Percentiles rank a stretch among this genome's conserved stretches.
Conservation (phyloP, 2,113 vertebrate genomes). For the western clawed frog (Xenopus tropicalis) region DNA sequence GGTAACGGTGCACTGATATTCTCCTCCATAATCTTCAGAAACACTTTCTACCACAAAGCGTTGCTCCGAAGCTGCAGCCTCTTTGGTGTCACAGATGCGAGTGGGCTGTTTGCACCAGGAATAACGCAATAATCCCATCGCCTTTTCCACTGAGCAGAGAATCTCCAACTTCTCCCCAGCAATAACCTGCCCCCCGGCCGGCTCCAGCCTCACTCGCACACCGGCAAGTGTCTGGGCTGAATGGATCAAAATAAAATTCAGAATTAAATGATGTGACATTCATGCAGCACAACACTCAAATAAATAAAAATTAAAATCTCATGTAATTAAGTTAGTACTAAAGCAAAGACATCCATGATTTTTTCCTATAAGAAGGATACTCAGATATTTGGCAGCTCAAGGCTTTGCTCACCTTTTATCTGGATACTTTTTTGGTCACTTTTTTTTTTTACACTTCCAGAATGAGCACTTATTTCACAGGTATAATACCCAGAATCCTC, state of each 20-base stretch:
- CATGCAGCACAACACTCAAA: too few species aligned
- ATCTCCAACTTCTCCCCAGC: slow-evolving; percentile 40
- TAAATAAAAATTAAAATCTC: too few species aligned
- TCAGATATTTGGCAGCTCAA: too few species aligned
- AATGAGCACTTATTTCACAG: slow-evolving; percentile 3
- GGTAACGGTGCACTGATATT: slow-evolving; percentile 42
- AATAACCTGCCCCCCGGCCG: neutral
- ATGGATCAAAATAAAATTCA: slow-evolving; percentile 10
- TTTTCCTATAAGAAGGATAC: too few species aligned
- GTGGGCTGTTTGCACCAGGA: slow-evolving; percentile 45
- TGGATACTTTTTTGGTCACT: neutral
- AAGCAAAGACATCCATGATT: too few species aligned
- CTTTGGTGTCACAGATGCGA: neutral
- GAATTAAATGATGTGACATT: too few species aligned
- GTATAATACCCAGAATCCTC: slow-evolving; percentile 18
- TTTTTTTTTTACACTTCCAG: neutral
- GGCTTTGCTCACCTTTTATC: too few species aligned
- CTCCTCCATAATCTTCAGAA: fast-evolving
- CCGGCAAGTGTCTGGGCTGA: slow-evolving; percentile 26
- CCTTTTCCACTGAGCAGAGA: slow-evolving; percentile 40
- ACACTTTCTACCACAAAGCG: neutral
- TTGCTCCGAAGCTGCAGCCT: neutral
- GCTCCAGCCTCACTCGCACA: slow-evolving; percentile 28
- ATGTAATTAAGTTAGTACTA: too few species aligned
- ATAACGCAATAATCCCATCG: slow-evolving; percentile 34